Evolutionary conservation across 2,888 invertebrate genomes (phyloP).

Genomic region (Cryptocephalus moraei): DNA sequence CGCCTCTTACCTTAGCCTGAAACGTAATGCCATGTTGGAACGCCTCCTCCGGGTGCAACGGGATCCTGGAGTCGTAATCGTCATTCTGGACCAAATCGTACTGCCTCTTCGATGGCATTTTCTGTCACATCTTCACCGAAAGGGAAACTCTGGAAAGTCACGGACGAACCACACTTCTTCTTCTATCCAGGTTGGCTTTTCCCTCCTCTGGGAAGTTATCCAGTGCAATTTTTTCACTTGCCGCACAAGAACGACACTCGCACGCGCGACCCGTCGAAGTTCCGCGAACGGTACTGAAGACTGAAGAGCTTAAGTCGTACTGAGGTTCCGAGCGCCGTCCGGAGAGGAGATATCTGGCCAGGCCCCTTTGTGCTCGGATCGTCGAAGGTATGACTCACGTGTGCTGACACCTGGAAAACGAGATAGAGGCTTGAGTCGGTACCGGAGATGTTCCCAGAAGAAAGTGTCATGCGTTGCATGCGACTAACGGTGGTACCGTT

Average conservation of each 20-base stretch:
- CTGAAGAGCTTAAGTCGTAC: too few relatives aligned
- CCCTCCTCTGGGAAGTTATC: background rate
- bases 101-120: conserved; percentile 77
- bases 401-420: too few relatives aligned
- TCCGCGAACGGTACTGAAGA: too few relatives aligned
- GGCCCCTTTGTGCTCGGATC: too few relatives aligned
- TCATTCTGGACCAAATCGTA: conserved; percentile 95
- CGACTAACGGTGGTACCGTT: too few relatives aligned
- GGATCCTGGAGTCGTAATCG: conserved; percentile 90
- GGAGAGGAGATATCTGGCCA: too few relatives aligned
- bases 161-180: conserved; percentile 4
- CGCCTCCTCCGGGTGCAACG: conserved; percentile 94
- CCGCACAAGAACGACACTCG: conserved; percentile 1
- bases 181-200: background rate
- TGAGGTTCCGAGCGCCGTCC: too few relatives aligned
- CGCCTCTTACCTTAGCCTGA: conserved; percentile 80
- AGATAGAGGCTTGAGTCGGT: too few relatives aligned
- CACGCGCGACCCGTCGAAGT: conserved; percentile 1
- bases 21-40: conserved; percentile 95
- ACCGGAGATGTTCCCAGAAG: too few relatives aligned
- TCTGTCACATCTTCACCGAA: conserved; percentile 13
- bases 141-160: conserved; percentile 5
- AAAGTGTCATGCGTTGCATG: too few relatives aligned
- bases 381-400: too few relatives aligned
- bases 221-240: too few relatives aligned